Evolutionary conservation across 2,888 invertebrate species (phyloP).

Genomic region (Cecidostiba fungosa): DNA sequence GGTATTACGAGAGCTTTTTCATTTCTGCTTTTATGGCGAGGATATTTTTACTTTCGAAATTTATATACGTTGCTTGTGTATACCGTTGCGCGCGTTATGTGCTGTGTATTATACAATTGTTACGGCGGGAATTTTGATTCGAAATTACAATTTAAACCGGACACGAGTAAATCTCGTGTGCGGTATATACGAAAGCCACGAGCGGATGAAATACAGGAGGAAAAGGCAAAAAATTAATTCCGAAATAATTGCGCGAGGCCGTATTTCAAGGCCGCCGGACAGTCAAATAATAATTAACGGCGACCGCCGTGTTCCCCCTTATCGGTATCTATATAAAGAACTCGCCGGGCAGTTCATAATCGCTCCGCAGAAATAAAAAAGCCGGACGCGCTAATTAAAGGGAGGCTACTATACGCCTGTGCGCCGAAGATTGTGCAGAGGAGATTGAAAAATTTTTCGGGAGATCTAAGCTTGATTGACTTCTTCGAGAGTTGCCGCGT

Average conservation of each 20-base stretch:
- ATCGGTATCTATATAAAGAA: slow-evolving; percentile 36
- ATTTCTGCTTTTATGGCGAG: not conserved
- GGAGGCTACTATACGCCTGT: slow-evolving; percentile 3
- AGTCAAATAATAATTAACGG: slow-evolving; percentile 35
- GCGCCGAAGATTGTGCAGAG: not conserved
- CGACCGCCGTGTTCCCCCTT: slow-evolving; percentile 6
- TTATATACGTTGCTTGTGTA: not conserved
- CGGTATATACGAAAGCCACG: not conserved
- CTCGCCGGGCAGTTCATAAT: slow-evolving; percentile 30
- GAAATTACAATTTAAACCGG: not conserved
- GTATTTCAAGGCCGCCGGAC: slow-evolving; percentile 7
- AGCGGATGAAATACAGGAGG: not conserved
- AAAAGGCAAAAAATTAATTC: slow-evolving; percentile 29
- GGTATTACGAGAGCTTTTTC: not conserved
- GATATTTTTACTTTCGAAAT: not conserved
- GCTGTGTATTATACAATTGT: not conserved
- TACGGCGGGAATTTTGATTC: not conserved
- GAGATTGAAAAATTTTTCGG: not conserved
- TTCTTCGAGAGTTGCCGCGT: not conserved
- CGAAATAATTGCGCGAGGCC: slow-evolving; percentile 19
- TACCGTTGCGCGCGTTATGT: not conserved
- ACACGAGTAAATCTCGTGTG: not conserved
- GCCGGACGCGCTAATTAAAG: slow-evolving; percentile 27
- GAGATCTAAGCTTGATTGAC: slow-evolving; percentile 8
- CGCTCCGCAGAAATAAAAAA: slow-evolving; percentile 3